Evolutionary conservation across 1,140 invertebrate genomes (phyloP), one percentile per base, ranked within the genome.

Genomic region (Physella acuta): DNA sequence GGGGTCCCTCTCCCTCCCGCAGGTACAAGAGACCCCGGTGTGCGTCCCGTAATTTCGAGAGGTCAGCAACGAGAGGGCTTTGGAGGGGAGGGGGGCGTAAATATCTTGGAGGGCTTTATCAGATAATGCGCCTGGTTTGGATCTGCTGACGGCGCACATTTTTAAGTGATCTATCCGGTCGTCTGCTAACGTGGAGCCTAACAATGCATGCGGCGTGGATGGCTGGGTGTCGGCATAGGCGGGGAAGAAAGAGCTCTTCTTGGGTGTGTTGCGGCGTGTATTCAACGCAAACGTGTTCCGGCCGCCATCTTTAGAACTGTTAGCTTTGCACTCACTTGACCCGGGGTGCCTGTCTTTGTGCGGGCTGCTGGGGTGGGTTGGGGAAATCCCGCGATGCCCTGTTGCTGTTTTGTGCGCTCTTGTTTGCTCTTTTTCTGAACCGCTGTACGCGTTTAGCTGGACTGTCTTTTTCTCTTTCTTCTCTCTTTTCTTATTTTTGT

Each of bases 41-140:
- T 39, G 62, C 26, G 26, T 1, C 16, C 14, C n/a, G 28, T 52
- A 52, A 24, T 36, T 51, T 33, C 37, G 33, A n/a, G 55, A 39
- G 11, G 66, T 60, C n/a, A 68, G 66, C 11, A 59, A 36, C 30
- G 55, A 68, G 24, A 68, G 34, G 37, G 66, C 66, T 52, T 49
- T 68, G 3, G 55, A 44, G n/a, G 66, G 66, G 20, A 68, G 39
- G 28, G 66, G 66, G 16, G 55, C 28, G 39, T 68, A 68, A 28
- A 68, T 68, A 36, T 68, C 66, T 58, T 68, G 53, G 17, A 68
- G 17, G 5, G 39, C 66, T 51, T 55, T 68, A 26, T 68, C 66
- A 5, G 66, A 14, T 11, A 68, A 26, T 17, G 56, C 4, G 11
- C 44, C 37, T 2, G 62, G 36, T 33, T 44, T 64, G 16, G 28